Percentiles rank a stretch among this genome's conserved stretches.
Conservation (phyloP, 1,140 invertebrate species). For the Caerostris extrusa region DNA sequence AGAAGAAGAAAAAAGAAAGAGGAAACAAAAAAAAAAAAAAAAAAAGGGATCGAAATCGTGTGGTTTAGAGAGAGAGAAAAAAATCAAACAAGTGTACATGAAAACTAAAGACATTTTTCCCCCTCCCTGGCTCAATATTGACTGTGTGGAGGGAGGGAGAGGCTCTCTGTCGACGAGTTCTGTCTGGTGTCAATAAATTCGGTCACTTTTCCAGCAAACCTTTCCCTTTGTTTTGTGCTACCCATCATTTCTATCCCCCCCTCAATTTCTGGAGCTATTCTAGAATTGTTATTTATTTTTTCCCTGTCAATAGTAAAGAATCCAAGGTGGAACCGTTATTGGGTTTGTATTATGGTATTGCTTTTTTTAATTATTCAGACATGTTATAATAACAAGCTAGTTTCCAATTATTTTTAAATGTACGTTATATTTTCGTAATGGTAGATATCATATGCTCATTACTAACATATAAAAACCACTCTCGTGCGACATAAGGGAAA, state of each 20-base stretch:
- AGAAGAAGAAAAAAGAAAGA: too few relatives aligned
- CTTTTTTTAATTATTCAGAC: too few relatives aligned
- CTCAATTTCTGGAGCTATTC: not conserved
- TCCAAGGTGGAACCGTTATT: too few relatives aligned
- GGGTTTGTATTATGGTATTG: too few relatives aligned
- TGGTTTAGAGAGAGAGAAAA: not conserved
- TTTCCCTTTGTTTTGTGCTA: conserved; percentile 15
- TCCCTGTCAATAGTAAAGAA: too few relatives aligned
- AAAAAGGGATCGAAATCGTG: not conserved
- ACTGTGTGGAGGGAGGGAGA: not conserved
- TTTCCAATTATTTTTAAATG: too few relatives aligned
- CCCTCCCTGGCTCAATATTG: conserved; percentile 17
- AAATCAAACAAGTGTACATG: not conserved
- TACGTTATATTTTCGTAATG: too few relatives aligned
- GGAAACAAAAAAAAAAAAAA: not conserved
- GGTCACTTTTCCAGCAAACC: conserved; percentile 16
- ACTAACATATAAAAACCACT: too few relatives aligned
- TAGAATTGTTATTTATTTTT: too few relatives aligned
- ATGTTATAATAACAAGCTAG: too few relatives aligned
- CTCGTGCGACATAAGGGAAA: too few relatives aligned
- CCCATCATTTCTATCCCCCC: not conserved
- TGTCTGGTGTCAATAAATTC: conserved; percentile 24
- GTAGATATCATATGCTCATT: too few relatives aligned
- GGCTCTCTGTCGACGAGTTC: not conserved
- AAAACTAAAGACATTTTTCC: conserved; percentile 17